Base-by-base conservation (phyloP, 2,888 invertebrate genomes). In the Drosophila fungiperda region DNA sequence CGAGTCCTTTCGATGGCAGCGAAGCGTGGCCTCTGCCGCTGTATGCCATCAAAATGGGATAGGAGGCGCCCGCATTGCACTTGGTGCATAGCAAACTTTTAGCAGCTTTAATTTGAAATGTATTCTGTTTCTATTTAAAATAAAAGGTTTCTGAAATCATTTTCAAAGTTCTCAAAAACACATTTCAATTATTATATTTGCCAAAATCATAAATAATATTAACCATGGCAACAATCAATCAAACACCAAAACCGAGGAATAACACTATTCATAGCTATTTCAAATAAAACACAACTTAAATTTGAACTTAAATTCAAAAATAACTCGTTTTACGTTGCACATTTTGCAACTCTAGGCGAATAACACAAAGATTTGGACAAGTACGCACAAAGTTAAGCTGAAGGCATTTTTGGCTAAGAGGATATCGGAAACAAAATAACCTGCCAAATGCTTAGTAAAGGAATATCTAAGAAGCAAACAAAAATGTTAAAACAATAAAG, bases 1-100 rank as follows among this genome's bases (percentile, higher is more conserved):
- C 77, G 82, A 79, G 82, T 84, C 78, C 86, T 86, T 89, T 87
- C 71, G 76, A 68, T 71, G 78, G 82, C 85, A 86, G 57, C 82
- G 74, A 80, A 76, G 87, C 89, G 73, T 86, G 65, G 53, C 66
- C 70, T 59, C 58, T 72, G 71, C 45, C 70, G 64, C 66, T 72
- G 64, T 68, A 65, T 68, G 72, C 45, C 65, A 61, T 52, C 40
- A 68, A 80, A 77, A 71, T 57, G 12, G 26, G 55, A 55, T 71
- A 53, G 58, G n/a, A 49, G 40, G 54, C 68, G 52, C 68, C 70
- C 78, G 80, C 66, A 73, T 66, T 62, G 65, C 83, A 74, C 45
- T 73, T 73, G 58, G 50, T 64, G 17, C 52, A 55, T 29, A 63
- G 63, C 68, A 55, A 40, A 59, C 52, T 66, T 68, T 64, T 40